Base-by-base conservation (phyloP, 2,888 invertebrate genomes). In the Dasypogon diadema region DNA sequence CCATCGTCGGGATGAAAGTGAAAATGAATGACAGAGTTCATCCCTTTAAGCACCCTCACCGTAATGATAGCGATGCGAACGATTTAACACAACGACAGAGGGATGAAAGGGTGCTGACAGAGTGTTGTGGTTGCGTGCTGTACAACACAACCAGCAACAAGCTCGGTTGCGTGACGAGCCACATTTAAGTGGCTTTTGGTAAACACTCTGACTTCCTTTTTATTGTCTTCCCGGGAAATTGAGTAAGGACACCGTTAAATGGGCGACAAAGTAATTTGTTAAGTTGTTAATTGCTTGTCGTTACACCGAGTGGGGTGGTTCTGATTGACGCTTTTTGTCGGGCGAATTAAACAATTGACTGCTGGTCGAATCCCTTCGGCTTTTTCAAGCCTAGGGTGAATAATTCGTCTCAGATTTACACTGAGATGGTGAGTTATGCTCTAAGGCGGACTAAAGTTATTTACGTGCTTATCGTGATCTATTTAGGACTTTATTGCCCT, bases 141-240 rank as follows among this genome's bases (percentile, higher is more conserved):
- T 34, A 70, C 34, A 21, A 30, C 14, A 12, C 16, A 54, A 46
- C 54, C 54, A 70, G 70, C 70, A 70, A 70, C 70, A 70, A 70
- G 70, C 70, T 26, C 18, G 54, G 34, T 70, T 70, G 70, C 70
- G 70, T 70, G 70, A 70, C 54, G 70, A 70, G 70, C 70, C 70
- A 18, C 70, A 54, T 51, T 70, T 70, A 70, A 70, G 70, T 70
- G 70, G 70, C 70, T 70, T 70, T 70, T 22, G 70, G 54, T 22
- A 70, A 70, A 70, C 70, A 70, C 54, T 70, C 54, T 21, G 70
- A 70, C 70, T 70, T 54, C 70, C 54, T 26, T 70, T 70, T 70
- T 70, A 70, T 70, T 70, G 70, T 70, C 70, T 70, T 70, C 65
- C 70, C 54, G 70, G 54, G 34, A 70, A 70, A 70, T 54, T 70